These are phyloP conservation scores for Vicugna pacos DNA, from an alignment of 2,113 vertebrate species.

Conservation along the genomic window DNA sequence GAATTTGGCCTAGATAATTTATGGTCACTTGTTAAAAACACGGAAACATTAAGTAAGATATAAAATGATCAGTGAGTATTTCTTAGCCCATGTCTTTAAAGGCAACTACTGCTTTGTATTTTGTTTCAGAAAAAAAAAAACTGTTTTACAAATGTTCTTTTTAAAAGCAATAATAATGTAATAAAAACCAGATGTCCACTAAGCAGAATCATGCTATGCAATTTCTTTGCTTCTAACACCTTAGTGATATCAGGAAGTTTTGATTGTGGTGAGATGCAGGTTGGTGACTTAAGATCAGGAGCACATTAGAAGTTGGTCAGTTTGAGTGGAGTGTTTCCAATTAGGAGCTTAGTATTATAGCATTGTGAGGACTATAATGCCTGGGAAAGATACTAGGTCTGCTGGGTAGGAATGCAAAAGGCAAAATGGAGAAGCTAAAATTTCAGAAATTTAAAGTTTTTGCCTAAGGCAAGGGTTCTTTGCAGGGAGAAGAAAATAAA, in stretches of 20 bases:
- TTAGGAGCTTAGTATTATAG: slow-evolving; percentile 11
- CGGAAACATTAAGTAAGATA: slow-evolving; percentile 47
- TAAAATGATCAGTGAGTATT: slow-evolving; percentile 50
- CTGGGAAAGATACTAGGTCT: not conserved
- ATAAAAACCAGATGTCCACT: slow-evolving; percentile 49
- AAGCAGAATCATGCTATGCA: slow-evolving; percentile 58
- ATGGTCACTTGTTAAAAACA: slow-evolving; percentile 57
- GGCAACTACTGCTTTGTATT: slow-evolving; percentile 44
- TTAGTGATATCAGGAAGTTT: slow-evolving; percentile 65
- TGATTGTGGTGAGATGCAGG: slow-evolving; percentile 38
- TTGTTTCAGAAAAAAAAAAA: slow-evolving; percentile 46
- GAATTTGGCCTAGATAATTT: slow-evolving; percentile 15
- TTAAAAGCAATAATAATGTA: slow-evolving; percentile 50
- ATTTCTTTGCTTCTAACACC: slow-evolving; percentile 52
- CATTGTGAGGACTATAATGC: not conserved
- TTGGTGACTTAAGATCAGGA: slow-evolving; percentile 59
- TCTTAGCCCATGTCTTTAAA: slow-evolving; percentile 48
- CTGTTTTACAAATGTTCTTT: slow-evolving; percentile 52
- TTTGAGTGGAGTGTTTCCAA: slow-evolving; percentile 56
- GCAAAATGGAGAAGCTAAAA: slow-evolving; percentile 25
- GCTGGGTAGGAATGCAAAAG: not conserved
- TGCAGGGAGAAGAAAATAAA: not conserved
- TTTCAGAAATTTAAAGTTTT: slow-evolving; percentile 42
- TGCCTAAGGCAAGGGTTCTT: not conserved
- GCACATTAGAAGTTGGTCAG: not conserved